phyloP scores from a whole-genome alignment of 2,113 vertebrate genomes.

The Tricholaema leucomelas region DNA sequence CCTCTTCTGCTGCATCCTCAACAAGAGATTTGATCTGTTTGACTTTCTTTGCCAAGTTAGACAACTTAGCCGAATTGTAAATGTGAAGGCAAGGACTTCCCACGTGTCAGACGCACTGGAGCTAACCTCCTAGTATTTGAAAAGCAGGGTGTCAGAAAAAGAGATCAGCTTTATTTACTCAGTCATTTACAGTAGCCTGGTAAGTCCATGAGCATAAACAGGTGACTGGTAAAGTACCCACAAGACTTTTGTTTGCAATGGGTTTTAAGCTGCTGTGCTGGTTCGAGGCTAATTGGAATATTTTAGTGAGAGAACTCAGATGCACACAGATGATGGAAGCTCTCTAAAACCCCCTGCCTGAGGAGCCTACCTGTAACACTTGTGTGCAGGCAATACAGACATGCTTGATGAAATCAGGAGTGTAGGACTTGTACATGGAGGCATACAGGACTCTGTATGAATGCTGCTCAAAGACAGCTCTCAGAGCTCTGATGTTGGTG shows the following conservation, averaged over 20 bases:
- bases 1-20: neutral
- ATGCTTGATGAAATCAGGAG: neutral
- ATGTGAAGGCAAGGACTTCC: neutral
- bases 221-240: neutral
- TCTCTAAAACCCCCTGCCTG: neutral
- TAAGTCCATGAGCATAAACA: neutral
- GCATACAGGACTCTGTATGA: neutral
- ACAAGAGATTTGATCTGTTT: neutral
- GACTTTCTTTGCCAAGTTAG: slow-evolving; percentile 1
- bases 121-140: neutral
- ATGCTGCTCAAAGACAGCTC: neutral
- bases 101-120: neutral
- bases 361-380: neutral
- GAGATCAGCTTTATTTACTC: neutral
- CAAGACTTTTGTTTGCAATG: neutral
- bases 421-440: neutral
- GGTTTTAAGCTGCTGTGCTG: neutral
- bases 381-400: neutral
- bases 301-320: no score
- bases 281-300: no score
- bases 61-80: neutral
- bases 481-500: no score
- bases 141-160: neutral
- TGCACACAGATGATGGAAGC: neutral
- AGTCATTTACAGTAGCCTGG: neutral